Conservation (phyloP, 2,113 vertebrate genomes). For the Toxostoma redivivum region DNA sequence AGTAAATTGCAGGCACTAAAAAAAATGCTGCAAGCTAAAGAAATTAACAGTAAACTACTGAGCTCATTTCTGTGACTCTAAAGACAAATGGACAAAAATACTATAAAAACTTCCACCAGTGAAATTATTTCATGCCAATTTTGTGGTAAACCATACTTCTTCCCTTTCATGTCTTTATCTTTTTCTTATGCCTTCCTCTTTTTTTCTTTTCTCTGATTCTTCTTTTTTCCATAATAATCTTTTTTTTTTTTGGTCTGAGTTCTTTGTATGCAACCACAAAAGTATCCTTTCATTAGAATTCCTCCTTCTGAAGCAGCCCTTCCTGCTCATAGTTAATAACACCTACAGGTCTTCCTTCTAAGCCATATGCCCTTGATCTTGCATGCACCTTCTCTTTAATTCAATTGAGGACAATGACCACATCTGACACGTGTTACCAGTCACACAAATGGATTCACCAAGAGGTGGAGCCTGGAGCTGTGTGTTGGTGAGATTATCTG, state of each 20-base stretch:
- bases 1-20: neutral
- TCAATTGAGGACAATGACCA: neutral
- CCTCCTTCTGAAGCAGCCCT: neutral
- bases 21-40: neutral
- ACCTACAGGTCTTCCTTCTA: neutral
- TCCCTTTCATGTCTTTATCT: neutral
- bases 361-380: neutral
- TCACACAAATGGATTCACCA: neutral
- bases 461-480: neutral
- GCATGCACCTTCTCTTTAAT: neutral
- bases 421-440: neutral
- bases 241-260: neutral
- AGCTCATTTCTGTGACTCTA: neutral
- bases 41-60: neutral
- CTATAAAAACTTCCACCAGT: neutral
- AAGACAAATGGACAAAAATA: neutral
- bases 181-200: neutral
- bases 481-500: neutral
- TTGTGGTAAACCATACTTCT: neutral
- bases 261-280: neutral
- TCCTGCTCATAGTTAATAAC: neutral
- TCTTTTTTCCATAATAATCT: neutral
- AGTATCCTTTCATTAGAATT: rapidly evolving
- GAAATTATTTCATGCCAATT: neutral
- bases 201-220: neutral